A percentile compares a stretch with the other conserved stretches of the same genome.
phyloP scores from a whole-genome alignment of 2,113 vertebrate genomes.

The Eira barbara region DNA sequence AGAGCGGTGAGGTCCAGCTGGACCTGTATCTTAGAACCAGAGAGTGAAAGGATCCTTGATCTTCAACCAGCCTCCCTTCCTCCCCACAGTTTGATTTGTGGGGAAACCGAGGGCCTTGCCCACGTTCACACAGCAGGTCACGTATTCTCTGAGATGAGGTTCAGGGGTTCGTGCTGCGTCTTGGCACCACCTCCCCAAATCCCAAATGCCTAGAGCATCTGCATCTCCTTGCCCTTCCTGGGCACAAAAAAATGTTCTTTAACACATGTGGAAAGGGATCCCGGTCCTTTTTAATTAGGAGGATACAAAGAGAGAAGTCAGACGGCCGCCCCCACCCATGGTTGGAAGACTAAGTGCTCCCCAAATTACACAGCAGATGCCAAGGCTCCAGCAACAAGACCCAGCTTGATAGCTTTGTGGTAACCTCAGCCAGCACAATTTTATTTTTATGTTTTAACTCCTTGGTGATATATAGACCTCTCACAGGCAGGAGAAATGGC shows the following conservation, averaged over 20 bases:
- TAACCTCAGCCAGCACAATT: constrained; percentile 63
- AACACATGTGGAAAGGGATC: not conserved
- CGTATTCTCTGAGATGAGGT: not conserved
- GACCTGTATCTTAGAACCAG: not conserved
- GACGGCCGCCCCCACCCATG: constrained; percentile 54
- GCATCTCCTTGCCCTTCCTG: not conserved
- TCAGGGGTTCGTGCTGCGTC: not conserved
- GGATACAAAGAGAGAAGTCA: constrained; percentile 57
- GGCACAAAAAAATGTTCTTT: not conserved
- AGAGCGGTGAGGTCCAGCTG: not conserved
- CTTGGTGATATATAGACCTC: constrained; percentile 51
- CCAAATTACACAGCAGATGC: constrained; percentile 75
- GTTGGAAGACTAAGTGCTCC: constrained; percentile 63
- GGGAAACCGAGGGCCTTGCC: not conserved
- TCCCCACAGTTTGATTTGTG: not conserved
- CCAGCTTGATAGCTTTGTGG: constrained; percentile 71
- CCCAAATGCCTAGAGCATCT: not conserved
- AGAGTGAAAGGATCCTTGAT: not conserved
- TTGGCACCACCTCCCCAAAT: not conserved
- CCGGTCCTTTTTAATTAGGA: constrained; percentile 60
- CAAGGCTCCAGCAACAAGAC: constrained; percentile 67
- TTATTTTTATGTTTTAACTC: constrained; percentile 67
- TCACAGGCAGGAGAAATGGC: constrained; percentile 54
- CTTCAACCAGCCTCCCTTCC: not conserved
- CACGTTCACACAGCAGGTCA: not conserved